Conservation (phyloP, 2,113 vertebrate genomes). For the Hippoglossus stenolepis region DNA sequence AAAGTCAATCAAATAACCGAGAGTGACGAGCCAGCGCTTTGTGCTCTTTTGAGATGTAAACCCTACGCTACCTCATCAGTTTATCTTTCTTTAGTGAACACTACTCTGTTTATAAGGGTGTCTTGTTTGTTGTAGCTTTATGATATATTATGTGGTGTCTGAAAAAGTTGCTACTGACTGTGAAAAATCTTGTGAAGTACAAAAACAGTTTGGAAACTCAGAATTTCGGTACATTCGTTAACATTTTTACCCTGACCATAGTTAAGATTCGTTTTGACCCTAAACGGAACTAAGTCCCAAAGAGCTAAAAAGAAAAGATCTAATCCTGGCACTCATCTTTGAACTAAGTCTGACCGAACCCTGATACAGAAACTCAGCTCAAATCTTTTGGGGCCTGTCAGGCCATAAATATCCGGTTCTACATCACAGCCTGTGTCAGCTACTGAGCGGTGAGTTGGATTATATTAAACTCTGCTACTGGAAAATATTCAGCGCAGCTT, state of each 20-base stretch:
- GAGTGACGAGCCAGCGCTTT: neutral
- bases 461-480: slow-evolving; percentile 28
- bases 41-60: slow-evolving; percentile 17
- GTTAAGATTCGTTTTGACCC: neutral
- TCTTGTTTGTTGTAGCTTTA: neutral
- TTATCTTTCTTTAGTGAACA: neutral
- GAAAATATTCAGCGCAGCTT: slow-evolving; percentile 34
- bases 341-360: slow-evolving; percentile 15
- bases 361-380: slow-evolving; percentile 21
- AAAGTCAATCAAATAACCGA: no score
- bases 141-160: neutral
- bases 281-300: neutral
- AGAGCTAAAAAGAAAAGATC: slow-evolving; percentile 9
- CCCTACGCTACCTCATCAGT: slow-evolving; percentile 19
- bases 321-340: slow-evolving; percentile 8
- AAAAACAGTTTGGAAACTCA: neutral
- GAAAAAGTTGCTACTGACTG: neutral
- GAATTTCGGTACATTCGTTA: no score
- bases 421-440: slow-evolving; percentile 47
- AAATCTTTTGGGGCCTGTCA: slow-evolving; percentile 24
- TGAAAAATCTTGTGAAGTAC: neutral
- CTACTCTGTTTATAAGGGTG: neutral
- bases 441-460: slow-evolving; percentile 38
- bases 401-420: slow-evolving; percentile 42
- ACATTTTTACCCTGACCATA: slow-evolving; percentile 14